Evolutionary conservation across 2,113 vertebrate species (phyloP), one percentile per base, ranked within the genome.

Genomic region (Thamnaconus septentrionalis): DNA sequence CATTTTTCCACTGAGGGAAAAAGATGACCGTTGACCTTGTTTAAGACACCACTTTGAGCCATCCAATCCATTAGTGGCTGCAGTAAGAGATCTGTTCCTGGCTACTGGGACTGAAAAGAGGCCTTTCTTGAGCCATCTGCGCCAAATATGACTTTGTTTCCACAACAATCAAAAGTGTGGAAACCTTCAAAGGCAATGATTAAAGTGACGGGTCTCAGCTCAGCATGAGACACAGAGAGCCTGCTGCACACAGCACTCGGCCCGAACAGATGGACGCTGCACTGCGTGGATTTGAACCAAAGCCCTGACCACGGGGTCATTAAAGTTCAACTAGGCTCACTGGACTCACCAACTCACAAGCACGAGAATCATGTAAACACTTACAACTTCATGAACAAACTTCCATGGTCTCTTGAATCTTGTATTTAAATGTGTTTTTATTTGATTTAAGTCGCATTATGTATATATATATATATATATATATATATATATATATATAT

Each of bases 101-200:
- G 62, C 41, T 42, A 3, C 59, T 5, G 4, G 5, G 11, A 39
- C 54, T 52, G 43, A 42, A 48, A 55, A 66, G 31, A 46, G 45
- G 18, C 18, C 49, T 53, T 57, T 63, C 73, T 51, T 70, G 68
- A 79, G 68, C 60, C 66, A 71, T 68, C 60, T 71, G 63, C 65
- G 39, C 63, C 46, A 52, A 10, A 51, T 8, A 45, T 59, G 10
- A 55, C 60, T 54, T 66, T 74, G 39, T 57, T 69, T 75, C 10
- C 53, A 60, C 49, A n/a, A 12, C 62, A n/a, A 59, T 69, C 42
- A 60, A 65, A 79, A 54, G 40, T 52, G 47, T 8, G 7, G 47
- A 57, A n/a, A 47, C 50, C n/a, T 71, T 75, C 43, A 47, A 31
- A 76, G 63, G 49, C 39, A 5, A 2, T 9, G 11, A 46, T 5